These are phyloP conservation scores for Drosophila koepferae DNA, from an alignment of 2,888 invertebrate genomes.

Conservation along the genomic window DNA sequence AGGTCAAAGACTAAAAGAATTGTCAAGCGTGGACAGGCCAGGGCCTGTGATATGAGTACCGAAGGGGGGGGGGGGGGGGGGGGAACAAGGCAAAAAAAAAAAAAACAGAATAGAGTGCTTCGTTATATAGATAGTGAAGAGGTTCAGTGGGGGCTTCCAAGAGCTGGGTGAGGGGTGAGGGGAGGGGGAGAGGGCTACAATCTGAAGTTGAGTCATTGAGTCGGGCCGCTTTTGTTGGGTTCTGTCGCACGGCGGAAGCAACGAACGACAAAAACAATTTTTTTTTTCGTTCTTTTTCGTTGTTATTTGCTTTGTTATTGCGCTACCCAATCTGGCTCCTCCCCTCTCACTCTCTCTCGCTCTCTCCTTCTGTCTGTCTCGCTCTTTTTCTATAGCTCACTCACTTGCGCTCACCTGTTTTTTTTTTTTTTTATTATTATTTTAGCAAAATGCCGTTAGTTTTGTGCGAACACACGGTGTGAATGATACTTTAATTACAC, in stretches of 20 bases:
- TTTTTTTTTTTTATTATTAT: slow-evolving; percentile 63
- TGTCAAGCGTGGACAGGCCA: slow-evolving; percentile 71
- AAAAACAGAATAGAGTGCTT: slow-evolving; percentile 16
- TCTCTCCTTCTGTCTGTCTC: background rate
- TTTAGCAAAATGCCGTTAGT: slow-evolving; percentile 78
- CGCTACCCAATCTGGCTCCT: slow-evolving; percentile 10
- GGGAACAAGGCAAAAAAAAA: slow-evolving; percentile 15
- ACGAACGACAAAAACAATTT: slow-evolving; percentile 46
- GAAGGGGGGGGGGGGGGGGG: background rate
- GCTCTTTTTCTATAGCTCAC: slow-evolving; percentile 1
- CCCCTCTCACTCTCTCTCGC: background rate
- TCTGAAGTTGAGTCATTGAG: slow-evolving; percentile 72
- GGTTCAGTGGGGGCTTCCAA: background rate
- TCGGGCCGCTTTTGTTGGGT: slow-evolving; percentile 47
- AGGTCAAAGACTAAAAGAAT: slow-evolving; percentile 79
- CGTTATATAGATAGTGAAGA: background rate
- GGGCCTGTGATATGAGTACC: slow-evolving; percentile 58
- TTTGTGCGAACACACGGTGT: slow-evolving; percentile 78
- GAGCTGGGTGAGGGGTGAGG: background rate
- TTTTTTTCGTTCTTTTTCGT: slow-evolving; percentile 12
- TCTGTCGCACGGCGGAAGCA: slow-evolving; percentile 58
- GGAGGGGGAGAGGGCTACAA: background rate
- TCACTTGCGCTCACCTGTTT: slow-evolving; percentile 15
- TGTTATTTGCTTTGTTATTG: slow-evolving; percentile 32
- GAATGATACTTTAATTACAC: slow-evolving; percentile 79